Conservation (phyloP, 1,140 invertebrate genomes). For the Pogonomyrmex barbatus region DNA sequence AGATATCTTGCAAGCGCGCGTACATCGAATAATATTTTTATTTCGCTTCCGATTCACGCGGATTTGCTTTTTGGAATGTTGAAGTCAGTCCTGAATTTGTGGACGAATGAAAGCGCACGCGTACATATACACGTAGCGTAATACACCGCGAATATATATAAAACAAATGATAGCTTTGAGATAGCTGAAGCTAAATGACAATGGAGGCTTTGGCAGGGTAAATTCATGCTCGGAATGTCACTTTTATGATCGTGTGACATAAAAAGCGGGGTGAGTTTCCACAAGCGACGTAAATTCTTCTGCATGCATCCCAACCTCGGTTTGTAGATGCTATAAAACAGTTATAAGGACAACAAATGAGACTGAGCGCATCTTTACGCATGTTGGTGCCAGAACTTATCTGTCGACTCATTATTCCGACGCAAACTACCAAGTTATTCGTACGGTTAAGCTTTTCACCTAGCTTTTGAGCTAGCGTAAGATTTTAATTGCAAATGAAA, state of each 20-base stretch:
- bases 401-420: slow-evolving; percentile 13
- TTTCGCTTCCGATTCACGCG: not conserved
- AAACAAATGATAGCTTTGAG: not conserved
- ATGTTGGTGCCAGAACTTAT: slow-evolving; percentile 14
- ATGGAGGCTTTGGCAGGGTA: not conserved
- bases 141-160: not conserved
- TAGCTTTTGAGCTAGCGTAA: not conserved
- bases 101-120: not conserved
- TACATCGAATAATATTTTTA: slow-evolving; percentile 15
- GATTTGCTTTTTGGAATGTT: not conserved
- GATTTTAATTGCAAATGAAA: slow-evolving; percentile 32
- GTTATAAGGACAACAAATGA: slow-evolving; percentile 48
- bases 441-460: slow-evolving; percentile 22
- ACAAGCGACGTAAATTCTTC: slow-evolving; percentile 8
- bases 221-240: slow-evolving; percentile 29
- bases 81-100: not conserved
- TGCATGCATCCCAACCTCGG: not conserved
- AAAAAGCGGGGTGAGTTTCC: slow-evolving; percentile 27
- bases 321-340: slow-evolving; percentile 47
- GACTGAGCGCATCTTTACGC: not conserved
- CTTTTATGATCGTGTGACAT: slow-evolving; percentile 26
- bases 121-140: not conserved
- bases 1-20: not conserved
- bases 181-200: not conserved
- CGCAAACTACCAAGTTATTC: slow-evolving; percentile 15